These are phyloP conservation scores for Mylabris phalerata DNA, from an alignment of 1,140 invertebrate species.

Conservation along the genomic window DNA sequence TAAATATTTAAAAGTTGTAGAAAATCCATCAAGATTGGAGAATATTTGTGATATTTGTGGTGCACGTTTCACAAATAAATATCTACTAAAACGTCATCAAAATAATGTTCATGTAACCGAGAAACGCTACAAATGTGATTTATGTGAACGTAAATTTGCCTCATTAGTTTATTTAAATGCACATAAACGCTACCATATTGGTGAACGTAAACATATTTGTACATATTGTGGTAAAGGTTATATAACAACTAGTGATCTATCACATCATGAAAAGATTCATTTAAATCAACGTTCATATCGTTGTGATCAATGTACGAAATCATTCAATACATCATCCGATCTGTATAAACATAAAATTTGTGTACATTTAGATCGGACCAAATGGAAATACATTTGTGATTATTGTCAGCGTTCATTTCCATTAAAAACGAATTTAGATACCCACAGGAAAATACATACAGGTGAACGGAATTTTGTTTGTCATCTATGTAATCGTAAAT, in stretches of 20 bases:
- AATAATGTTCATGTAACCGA: constrained; percentile 50
- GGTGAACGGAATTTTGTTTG: constrained; percentile 37
- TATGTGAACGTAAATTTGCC: constrained; percentile 69
- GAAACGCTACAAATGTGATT: constrained; percentile 55
- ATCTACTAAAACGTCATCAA: constrained; percentile 26
- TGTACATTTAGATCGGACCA: constrained; percentile 26
- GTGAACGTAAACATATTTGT: constrained; percentile 56
- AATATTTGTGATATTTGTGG: constrained; percentile 22
- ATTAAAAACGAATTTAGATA: constrained; percentile 32
- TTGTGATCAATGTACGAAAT: constrained; percentile 30
- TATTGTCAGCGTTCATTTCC: constrained; percentile 28
- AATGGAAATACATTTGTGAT: constrained; percentile 31
- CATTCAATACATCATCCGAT: constrained; percentile 34
- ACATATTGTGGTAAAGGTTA: constrained; percentile 65
- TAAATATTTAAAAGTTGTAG: constrained; percentile 1
- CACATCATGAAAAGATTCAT: constrained; percentile 34
- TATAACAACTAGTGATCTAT: constrained; percentile 34
- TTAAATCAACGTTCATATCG: constrained; percentile 30
- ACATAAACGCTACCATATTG: constrained; percentile 51
- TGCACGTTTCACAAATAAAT: constrained; percentile 23
- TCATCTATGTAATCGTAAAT: constrained; percentile 32
- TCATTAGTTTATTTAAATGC: constrained; percentile 59
- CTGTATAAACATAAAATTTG: constrained; percentile 34
- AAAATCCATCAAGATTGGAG: background rate
- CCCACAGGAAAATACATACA: constrained; percentile 34